phyloP scores from a whole-genome alignment of 2,888 invertebrate genomes.

The Archips xylosteana region DNA sequence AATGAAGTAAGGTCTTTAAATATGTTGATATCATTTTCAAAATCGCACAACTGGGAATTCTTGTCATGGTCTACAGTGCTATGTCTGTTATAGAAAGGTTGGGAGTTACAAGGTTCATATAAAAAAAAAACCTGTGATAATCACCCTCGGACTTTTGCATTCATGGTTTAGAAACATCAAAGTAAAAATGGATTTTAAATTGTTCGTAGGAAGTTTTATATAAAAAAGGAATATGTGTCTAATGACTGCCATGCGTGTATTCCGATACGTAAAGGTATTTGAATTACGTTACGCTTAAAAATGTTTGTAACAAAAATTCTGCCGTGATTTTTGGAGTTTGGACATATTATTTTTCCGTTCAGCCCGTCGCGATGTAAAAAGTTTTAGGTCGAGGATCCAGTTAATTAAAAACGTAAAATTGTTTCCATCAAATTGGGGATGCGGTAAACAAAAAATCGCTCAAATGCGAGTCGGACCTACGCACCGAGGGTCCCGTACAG shows the following conservation, averaged over 20 bases:
- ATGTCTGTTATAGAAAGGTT: too few species aligned
- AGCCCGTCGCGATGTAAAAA: not conserved
- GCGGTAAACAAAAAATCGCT: constrained; percentile 16
- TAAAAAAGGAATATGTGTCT: not conserved
- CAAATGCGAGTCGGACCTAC: not conserved
- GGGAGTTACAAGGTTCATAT: too few species aligned
- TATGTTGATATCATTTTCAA: too few species aligned
- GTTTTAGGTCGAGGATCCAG: not conserved
- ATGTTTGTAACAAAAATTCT: not conserved
- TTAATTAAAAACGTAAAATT: constrained; percentile 34
- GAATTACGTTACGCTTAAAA: not conserved
- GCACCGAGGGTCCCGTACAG: not conserved
- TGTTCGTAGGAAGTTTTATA: too few species aligned
- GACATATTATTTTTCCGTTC: constrained; percentile 1
- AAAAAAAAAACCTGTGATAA: too few species aligned
- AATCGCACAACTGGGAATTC: too few species aligned
- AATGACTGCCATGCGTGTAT: not conserved
- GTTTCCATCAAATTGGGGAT: constrained; percentile 26
- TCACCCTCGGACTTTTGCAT: too few species aligned
- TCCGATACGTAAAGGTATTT: not conserved
- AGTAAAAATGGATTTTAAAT: too few species aligned
- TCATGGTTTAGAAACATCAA: too few species aligned
- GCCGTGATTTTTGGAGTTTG: constrained; percentile 7
- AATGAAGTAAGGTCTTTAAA: too few species aligned
- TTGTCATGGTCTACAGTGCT: too few species aligned